Evolutionary conservation across 2,888 invertebrate species (phyloP).

Genomic region (Phragmatobia fuliginosa): DNA sequence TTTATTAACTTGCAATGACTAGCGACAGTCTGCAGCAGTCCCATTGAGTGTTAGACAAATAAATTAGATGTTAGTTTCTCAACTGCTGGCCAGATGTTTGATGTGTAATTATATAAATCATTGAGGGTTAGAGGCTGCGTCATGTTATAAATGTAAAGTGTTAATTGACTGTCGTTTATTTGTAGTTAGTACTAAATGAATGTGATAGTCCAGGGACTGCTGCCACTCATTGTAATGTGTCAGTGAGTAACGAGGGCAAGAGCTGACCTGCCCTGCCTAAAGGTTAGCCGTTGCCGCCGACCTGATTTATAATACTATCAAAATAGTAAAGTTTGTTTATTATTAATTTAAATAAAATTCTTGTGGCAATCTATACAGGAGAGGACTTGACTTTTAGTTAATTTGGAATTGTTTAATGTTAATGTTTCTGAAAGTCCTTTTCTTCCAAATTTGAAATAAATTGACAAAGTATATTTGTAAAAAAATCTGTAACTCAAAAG

Average conservation of each 20-base stretch:
- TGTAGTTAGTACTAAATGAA: conserved; percentile 69
- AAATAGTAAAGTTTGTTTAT: conserved; percentile 59
- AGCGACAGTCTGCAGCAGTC: conserved; percentile 69
- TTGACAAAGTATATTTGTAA: conserved; percentile 79
- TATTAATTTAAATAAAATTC: conserved; percentile 63
- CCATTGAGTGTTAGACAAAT: conserved; percentile 58
- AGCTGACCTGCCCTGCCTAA: conserved; percentile 13
- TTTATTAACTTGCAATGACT: conserved; percentile 66
- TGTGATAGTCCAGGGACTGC: conserved; percentile 82
- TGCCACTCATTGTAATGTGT: conserved; percentile 57
- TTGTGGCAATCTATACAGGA: conserved; percentile 61
- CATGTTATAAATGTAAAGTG: conserved; percentile 61
- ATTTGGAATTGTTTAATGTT: conserved; percentile 66
- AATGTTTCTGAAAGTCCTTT: conserved; percentile 66
- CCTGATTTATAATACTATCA: conserved; percentile 52
- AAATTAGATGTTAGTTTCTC: conserved; percentile 44
- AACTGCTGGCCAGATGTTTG: conserved; percentile 66
- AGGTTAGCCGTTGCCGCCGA: conserved; percentile 53
- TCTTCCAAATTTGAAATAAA: conserved; percentile 64
- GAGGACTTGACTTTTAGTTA: conserved; percentile 66
- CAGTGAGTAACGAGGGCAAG: conserved; percentile 51
- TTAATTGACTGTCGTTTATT: conserved; percentile 79
- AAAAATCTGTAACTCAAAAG: conserved; percentile 79
- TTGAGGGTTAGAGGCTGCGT: conserved; percentile 49
- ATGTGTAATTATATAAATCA: conserved; percentile 54